phyloP scores from a whole-genome alignment of 2,888 invertebrate genomes.

The Dryococelus australis region DNA sequence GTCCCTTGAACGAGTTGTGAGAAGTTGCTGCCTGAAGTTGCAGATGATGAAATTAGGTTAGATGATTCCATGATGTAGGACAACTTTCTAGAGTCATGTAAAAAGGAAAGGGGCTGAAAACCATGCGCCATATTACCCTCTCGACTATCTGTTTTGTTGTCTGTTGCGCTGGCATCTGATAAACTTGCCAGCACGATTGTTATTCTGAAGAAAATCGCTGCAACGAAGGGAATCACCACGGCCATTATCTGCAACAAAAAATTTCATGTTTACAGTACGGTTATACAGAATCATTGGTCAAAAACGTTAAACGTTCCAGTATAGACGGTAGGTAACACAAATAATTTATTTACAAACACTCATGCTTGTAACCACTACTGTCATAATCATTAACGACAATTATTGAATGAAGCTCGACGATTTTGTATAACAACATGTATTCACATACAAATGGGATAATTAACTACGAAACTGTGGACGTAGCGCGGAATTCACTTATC shows the following conservation, averaged over 20 bases:
- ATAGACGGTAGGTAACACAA: no score
- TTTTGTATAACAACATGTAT: no score
- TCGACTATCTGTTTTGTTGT: not conserved
- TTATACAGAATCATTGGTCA: no score
- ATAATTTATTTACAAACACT: no score
- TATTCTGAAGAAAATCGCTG: not conserved
- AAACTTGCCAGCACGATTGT: not conserved
- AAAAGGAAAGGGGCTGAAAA: not conserved
- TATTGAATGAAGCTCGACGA: no score
- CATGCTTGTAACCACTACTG: no score
- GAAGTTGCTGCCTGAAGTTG: not conserved
- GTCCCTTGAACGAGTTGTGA: not conserved
- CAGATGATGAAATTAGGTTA: not conserved
- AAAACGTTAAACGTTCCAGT: no score
- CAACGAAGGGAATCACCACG: not conserved
- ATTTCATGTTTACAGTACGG: no score
- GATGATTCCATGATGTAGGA: slow-evolving; percentile 10
- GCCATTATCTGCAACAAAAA: not conserved
- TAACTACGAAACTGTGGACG: no score
- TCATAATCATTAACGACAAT: no score
- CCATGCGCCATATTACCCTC: not conserved
- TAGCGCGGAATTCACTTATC: no score
- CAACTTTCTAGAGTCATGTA: not conserved
- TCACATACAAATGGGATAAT: no score
- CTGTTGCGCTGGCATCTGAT: not conserved